These are phyloP conservation scores for Drosophila malerkotliana DNA, from an alignment of 1,140 invertebrate genomes.

Conservation along the genomic window DNA sequence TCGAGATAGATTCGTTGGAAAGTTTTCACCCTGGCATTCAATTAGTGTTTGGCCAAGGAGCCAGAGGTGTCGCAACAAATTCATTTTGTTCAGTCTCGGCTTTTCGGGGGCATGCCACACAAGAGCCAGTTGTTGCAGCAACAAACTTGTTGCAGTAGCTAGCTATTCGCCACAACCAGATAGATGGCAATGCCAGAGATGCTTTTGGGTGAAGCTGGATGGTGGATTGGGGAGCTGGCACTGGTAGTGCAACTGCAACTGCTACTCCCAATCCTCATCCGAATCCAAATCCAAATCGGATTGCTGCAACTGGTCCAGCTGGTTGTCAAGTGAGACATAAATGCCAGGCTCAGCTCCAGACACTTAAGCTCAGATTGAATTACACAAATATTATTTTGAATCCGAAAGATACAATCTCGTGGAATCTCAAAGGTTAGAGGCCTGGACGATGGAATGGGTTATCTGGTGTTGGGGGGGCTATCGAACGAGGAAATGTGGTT, in stretches of 20 bases:
- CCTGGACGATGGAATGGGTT: too few species aligned
- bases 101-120: constrained; percentile 35
- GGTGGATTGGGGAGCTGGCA: not conserved
- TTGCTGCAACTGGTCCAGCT: constrained; percentile 34
- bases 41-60: not conserved
- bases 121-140: constrained; percentile 20
- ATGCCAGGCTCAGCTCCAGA: constrained; percentile 15
- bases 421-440: not conserved
- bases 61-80: constrained; percentile 27
- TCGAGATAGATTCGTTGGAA: not conserved
- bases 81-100: constrained; percentile 12
- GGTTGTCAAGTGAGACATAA: constrained; percentile 48
- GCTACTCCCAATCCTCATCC: constrained; percentile 16
- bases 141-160: constrained; percentile 41
- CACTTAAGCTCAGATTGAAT: constrained; percentile 1
- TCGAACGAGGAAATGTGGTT: not conserved
- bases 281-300: constrained; percentile 8
- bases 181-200: constrained; percentile 44
- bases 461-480: not conserved
- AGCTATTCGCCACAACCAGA: not conserved
- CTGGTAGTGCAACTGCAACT: constrained; percentile 6
- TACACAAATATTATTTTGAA: not conserved
- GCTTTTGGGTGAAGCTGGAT: constrained; percentile 38
- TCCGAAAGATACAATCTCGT: not conserved
- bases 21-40: not conserved